These are phyloP conservation scores for Syngnathus scovelli DNA, from an alignment of 2,113 vertebrate species.

Conservation along the genomic window DNA sequence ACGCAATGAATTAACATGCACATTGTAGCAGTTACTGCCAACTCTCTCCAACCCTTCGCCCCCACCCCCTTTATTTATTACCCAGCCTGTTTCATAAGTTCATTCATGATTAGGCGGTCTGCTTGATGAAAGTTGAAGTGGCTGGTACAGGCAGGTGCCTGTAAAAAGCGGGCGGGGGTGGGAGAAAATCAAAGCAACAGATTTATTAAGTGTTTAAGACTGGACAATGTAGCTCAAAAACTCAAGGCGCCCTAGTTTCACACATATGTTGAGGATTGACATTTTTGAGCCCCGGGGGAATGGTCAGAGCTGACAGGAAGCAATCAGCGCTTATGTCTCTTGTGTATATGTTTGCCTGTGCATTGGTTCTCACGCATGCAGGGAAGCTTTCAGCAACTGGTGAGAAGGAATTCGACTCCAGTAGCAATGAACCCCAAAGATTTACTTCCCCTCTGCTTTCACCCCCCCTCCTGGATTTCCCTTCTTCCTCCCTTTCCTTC, in stretches of 20 bases:
- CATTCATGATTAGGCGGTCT: not conserved
- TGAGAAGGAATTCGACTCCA: conserved; percentile 59
- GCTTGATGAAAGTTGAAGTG: not conserved
- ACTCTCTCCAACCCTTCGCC: not conserved
- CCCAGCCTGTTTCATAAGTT: not conserved
- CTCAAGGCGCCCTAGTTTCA: not conserved
- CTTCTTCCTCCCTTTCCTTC: conserved; percentile 20
- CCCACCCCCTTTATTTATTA: not conserved
- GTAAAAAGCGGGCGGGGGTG: not conserved
- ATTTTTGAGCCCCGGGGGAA: not conserved
- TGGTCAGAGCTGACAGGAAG: conserved; percentile 14
- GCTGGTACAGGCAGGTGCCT: not conserved
- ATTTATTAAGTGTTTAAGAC: not conserved
- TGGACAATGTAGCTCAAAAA: not conserved
- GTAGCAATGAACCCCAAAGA: conserved; percentile 32
- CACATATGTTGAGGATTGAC: conserved; percentile 12
- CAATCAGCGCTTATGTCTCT: not conserved
- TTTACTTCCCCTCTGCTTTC: conserved; percentile 18
- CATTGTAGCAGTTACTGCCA: not conserved
- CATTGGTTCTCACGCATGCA: conserved; percentile 31
- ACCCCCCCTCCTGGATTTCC: conserved; percentile 6
- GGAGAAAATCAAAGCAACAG: not conserved
- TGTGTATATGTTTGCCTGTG: conserved; percentile 25
- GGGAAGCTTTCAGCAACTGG: conserved; percentile 50
- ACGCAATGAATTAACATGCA: not conserved